phyloP scores from a whole-genome alignment of 2,113 vertebrate genomes.

The Holacanthus passer region DNA sequence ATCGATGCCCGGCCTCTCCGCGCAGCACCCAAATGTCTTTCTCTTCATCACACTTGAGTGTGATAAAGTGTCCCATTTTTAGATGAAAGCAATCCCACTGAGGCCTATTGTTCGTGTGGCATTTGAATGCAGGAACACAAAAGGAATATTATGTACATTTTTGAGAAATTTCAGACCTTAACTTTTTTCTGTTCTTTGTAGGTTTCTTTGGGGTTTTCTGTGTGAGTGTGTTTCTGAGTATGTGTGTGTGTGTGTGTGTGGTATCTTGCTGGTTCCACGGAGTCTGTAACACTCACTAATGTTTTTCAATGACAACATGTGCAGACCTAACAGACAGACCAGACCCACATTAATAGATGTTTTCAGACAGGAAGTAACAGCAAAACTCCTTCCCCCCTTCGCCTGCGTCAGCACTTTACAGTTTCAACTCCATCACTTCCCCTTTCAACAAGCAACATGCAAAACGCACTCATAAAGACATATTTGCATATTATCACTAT shows the following conservation, averaged over 20 bases:
- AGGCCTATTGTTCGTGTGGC: conserved; percentile 32
- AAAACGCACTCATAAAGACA: conserved; percentile 20
- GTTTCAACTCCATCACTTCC: conserved; percentile 77
- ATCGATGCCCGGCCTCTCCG: conserved; percentile 20
- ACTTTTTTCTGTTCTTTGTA: background rate
- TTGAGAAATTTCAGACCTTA: background rate
- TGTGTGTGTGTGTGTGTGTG: background rate
- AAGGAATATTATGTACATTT: conserved; percentile 28
- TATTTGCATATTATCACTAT: conserved; percentile 42
- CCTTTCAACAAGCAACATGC: conserved; percentile 55
- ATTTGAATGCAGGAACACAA: conserved; percentile 41
- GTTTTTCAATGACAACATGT: background rate
- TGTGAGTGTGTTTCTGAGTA: conserved; percentile 6
- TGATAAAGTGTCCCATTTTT: conserved; percentile 47
- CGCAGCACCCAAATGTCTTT: conserved; percentile 31
- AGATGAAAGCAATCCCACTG: conserved; percentile 56
- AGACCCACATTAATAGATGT: conserved; percentile 47
- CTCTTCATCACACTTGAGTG: conserved; percentile 33
- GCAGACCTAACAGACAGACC: conserved; percentile 20
- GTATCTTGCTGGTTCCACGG: background rate
- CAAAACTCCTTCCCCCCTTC: conserved; percentile 34
- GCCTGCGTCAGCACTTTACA: conserved; percentile 72
- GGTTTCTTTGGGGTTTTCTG: background rate
- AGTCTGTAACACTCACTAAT: background rate
- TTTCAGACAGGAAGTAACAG: conserved; percentile 77